Evolutionary conservation across 2,797 vertebrate species (phyloP), one percentile per base, ranked within the genome.

Genomic region (Orientallactaga sibirica): DNA sequence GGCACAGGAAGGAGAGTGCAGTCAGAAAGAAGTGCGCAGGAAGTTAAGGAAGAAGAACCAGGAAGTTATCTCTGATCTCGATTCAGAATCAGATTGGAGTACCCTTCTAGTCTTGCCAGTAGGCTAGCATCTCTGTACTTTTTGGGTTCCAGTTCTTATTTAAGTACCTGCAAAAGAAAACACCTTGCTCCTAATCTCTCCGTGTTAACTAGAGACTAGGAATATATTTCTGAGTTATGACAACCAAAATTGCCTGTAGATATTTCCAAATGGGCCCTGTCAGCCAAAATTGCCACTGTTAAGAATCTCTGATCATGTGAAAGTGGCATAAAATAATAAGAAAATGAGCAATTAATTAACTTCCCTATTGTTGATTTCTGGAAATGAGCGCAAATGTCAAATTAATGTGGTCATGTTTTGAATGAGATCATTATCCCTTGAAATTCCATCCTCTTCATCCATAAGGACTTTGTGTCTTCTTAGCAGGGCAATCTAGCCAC

Each of bases 331-430:
- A 16, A 68, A 75, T 9, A 73, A 79, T 1, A 11, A 66, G 19
- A 29, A 86, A 87, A 77, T 84, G 64, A 78, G 52, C 25, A 77
- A 84, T 0, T 52, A 37, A 12, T 76, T 91, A 25, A 87, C 43
- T 76, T 48, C 24, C 43, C 1, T 66, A 41, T 67, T 85, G 15
- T 85, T 90, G 73, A 19, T 24, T 82, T 83, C 43, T 20, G 79
- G 68, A 86, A 86, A 81, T 83, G 67, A 93, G 37, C 55, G 62
- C 55, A 82, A 73, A 94, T 88, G 67, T 96, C n/a, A 62, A 52
- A 68, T 25, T n/a, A 90, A 77, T 70, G 55, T 79, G 62, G 74
- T 73, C 11, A 10, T 14, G 11, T 95, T 94, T 83, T 74, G 64
- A 88, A 67, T 61, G 37, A 88, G 58, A 74, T 73, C 14, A 14